Evolutionary conservation across 2,797 vertebrate genomes (phyloP).

Genomic region (Sebastes paucispinis): DNA sequence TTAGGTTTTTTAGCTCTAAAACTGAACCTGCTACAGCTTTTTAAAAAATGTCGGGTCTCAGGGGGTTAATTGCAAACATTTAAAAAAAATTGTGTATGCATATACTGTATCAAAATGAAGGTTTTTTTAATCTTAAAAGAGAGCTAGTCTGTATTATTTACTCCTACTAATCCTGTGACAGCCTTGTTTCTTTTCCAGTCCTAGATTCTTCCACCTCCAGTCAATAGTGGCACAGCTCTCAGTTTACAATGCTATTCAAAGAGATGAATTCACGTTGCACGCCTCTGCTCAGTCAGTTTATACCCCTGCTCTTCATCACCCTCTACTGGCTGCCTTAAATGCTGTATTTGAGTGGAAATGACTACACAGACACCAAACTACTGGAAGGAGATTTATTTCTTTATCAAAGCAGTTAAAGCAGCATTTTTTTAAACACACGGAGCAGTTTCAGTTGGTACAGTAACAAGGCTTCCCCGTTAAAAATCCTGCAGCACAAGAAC

Average conservation of each 20-base stretch:
- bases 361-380: slow-evolving; percentile 22
- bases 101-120: neutral
- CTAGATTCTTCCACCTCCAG: slow-evolving; percentile 19
- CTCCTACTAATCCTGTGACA: slow-evolving; percentile 13
- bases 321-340: slow-evolving; percentile 7
- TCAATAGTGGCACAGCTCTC: neutral
- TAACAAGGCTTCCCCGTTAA: slow-evolving; percentile 64
- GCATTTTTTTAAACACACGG: slow-evolving; percentile 70
- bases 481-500: slow-evolving; percentile 61
- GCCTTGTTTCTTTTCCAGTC: neutral
- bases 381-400: slow-evolving; percentile 80
- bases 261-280: neutral
- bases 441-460: slow-evolving; percentile 67
- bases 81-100: neutral
- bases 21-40: neutral
- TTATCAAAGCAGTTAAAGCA: slow-evolving; percentile 82
- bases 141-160: slow-evolving; percentile 25
- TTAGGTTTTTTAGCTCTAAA: neutral
- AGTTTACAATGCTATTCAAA: slow-evolving; percentile 22
- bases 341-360: neutral
- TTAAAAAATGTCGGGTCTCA: neutral
- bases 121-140: neutral
- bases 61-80: neutral
- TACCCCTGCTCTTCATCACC: slow-evolving; percentile 16
- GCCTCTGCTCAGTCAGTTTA: neutral